phyloP scores from a whole-genome alignment of 2,888 invertebrate genomes.

The Lasius fuliginosus region DNA sequence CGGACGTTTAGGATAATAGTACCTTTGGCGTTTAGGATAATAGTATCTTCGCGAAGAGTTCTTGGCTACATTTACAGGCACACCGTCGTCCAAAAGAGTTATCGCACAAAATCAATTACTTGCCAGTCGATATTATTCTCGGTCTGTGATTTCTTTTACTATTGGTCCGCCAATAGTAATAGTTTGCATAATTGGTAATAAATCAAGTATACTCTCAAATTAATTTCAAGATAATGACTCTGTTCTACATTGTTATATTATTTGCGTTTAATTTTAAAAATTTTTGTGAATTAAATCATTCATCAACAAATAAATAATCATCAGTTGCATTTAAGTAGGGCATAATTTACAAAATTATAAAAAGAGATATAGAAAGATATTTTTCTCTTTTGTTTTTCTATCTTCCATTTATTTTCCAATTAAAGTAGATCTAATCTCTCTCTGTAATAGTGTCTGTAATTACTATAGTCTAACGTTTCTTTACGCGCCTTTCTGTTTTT shows the following conservation, averaged over 20 bases:
- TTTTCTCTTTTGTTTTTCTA: background rate
- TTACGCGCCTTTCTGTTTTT: background rate
- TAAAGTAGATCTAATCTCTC: background rate
- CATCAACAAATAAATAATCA: background rate
- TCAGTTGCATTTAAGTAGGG: background rate
- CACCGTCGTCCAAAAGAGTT: constrained; percentile 16
- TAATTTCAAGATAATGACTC: background rate
- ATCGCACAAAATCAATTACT: constrained; percentile 38
- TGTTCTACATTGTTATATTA: constrained; percentile 8
- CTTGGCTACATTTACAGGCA: constrained; percentile 1
- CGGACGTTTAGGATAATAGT: constrained; percentile 38
- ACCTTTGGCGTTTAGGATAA: constrained; percentile 36
- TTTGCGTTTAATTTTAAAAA: background rate
- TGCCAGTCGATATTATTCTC: constrained; percentile 22
- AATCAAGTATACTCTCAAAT: constrained; percentile 22
- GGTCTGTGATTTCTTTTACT: background rate
- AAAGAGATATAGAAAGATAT: background rate
- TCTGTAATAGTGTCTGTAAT: background rate
- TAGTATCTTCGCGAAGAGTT: constrained; percentile 11
- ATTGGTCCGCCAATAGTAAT: background rate
- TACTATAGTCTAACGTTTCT: background rate
- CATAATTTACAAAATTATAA: background rate
- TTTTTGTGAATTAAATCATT: background rate
- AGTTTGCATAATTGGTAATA: constrained; percentile 6
- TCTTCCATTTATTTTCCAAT: background rate